Percentiles rank a stretch among this genome's conserved stretches.
These are phyloP conservation scores for Agapornis canus DNA, from an alignment of 2,797 vertebrate genomes.

Conservation along the genomic window DNA sequence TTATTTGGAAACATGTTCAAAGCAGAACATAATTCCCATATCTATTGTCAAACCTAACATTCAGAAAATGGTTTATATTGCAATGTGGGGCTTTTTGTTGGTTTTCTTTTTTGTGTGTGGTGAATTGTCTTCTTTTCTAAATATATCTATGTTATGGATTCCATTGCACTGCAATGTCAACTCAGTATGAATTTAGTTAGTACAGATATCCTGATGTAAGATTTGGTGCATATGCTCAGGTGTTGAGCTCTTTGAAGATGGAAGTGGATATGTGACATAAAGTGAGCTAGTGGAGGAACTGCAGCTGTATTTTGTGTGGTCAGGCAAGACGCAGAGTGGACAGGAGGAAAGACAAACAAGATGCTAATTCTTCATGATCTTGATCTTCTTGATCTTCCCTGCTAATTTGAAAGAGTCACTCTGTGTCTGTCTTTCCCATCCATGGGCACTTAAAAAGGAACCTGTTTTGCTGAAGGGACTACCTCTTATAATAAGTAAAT, in stretches of 20 bases:
- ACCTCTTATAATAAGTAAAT: rapidly evolving
- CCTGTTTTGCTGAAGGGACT: neutral
- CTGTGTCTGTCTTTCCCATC: neutral
- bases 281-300: neutral
- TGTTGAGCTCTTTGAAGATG: neutral
- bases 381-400: neutral
- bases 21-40: neutral
- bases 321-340: neutral
- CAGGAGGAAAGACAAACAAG: neutral
- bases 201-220: rapidly evolving
- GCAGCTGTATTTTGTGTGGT: neutral
- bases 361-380: neutral
- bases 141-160: neutral
- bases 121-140: neutral
- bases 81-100: neutral
- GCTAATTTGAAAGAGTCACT: neutral
- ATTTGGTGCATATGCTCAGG: neutral
- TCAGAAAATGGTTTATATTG: neutral
- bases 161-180: neutral
- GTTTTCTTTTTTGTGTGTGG: neutral
- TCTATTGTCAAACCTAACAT: neutral
- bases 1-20: neutral
- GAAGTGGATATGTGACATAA: rapidly evolving
- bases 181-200: rapidly evolving
- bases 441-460: too few species aligned